Conservation (phyloP, 2,888 invertebrate genomes). For the Aspidiotus rigidus region DNA sequence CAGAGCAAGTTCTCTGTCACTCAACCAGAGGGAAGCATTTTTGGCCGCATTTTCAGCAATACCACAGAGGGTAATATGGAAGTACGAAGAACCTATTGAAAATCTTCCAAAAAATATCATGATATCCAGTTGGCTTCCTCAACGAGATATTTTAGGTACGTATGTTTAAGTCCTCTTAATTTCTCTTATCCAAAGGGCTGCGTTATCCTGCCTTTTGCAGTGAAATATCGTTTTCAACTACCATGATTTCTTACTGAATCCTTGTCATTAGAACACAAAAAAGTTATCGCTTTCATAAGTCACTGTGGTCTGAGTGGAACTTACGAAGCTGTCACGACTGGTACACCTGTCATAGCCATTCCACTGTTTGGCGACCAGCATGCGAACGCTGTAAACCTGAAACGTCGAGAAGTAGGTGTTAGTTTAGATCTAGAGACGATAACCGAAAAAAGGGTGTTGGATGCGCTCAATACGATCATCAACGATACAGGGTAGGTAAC, state of each 20-base stretch:
- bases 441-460: neutral
- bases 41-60: too few relatives aligned
- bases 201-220: too few relatives aligned
- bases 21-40: too few relatives aligned
- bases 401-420: neutral
- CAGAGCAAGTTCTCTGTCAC: too few relatives aligned
- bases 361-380: slow-evolving; percentile 11
- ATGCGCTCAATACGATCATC: slow-evolving; percentile 8
- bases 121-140: too few relatives aligned
- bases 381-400: neutral
- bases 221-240: neutral
- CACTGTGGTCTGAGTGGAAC: slow-evolving; percentile 16
- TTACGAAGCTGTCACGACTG: slow-evolving; percentile 15
- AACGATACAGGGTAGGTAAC: slow-evolving; percentile 3
- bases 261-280: slow-evolving; percentile 5
- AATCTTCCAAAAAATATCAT: too few relatives aligned
- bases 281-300: slow-evolving; percentile 16
- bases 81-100: too few relatives aligned
- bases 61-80: too few relatives aligned
- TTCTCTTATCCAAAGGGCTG: too few relatives aligned
- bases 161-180: too few relatives aligned
- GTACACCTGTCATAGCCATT: slow-evolving; percentile 2
- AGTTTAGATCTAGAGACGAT: neutral
- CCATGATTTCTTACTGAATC: too few relatives aligned
- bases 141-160: too few relatives aligned